A percentile compares a stretch with the other conserved stretches of the same genome.
These are phyloP conservation scores for Brachystomella parvula DNA, from an alignment of 1,140 invertebrate genomes.

Conservation along the genomic window DNA sequence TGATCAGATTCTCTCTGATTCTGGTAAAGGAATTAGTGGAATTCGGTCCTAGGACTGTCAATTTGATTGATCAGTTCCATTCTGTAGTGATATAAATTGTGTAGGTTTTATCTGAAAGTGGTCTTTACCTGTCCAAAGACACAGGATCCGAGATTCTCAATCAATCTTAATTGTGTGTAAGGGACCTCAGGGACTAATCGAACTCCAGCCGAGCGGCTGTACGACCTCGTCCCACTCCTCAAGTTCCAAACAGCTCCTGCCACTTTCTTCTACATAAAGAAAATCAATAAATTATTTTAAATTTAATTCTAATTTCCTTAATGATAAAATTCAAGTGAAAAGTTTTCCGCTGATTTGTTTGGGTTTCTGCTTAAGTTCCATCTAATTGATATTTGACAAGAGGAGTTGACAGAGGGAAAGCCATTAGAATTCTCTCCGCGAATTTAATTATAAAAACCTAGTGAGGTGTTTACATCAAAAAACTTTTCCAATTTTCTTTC, in stretches of 20 bases:
- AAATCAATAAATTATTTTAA: neutral
- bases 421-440: no score
- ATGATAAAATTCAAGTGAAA: neutral
- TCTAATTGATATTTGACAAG: neutral
- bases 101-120: neutral
- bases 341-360: neutral
- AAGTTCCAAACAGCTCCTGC: slow-evolving; percentile 32
- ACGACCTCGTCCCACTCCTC: slow-evolving; percentile 27
- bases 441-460: neutral
- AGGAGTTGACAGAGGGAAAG: neutral
- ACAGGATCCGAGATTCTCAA: slow-evolving; percentile 37
- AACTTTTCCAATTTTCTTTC: neutral
- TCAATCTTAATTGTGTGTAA: slow-evolving; percentile 38
- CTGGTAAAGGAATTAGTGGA: no score
- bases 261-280: slow-evolving; percentile 26
- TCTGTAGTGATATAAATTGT: neutral
- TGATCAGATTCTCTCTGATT: neutral
- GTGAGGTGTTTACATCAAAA: neutral
- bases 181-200: slow-evolving; percentile 36
- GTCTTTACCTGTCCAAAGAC: slow-evolving; percentile 33
- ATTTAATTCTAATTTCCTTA: neutral
- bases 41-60: no score
- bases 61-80: neutral
- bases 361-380: neutral
- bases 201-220: slow-evolving; percentile 23